Base-by-base conservation (phyloP, 1,140 invertebrate species). In the Dreissena rostriformis region DNA sequence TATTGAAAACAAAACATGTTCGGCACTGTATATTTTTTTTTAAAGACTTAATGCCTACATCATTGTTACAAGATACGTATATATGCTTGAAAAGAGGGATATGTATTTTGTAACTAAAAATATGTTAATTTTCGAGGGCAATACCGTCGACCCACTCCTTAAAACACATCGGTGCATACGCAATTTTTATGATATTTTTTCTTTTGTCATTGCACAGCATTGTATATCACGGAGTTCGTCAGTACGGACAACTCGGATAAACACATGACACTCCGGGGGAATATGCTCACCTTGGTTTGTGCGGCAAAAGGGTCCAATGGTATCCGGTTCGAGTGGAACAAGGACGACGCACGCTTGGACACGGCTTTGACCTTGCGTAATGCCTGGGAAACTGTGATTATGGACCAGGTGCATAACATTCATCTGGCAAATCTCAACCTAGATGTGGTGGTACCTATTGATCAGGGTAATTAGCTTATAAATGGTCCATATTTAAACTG, bases 301-400 rank as follows among this genome's bases (percentile, higher is more conserved):
- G 79, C 87, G 28, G 87, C 86, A 2, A 77, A 84, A 29, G 88
- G 87, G 8, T 88, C 87, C 22, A 53, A 55, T 15, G 22, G 73
- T 11, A 82, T 88, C 52, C n/a, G 74, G 61, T 89, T 88, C 73
- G 29, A 84, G 19, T 89, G 88, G 88, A 87, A 82, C 78, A 88
- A 88, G 61, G 87, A 89, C 67, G 67, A 75, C 15, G 68, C 52
- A n/a, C 53, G 73, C 17, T 65, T 89, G n/a, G 76, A 87, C 57
- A 83, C 77, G 17, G 29, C 66, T 17, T 67, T 87, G 19, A 87
- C 84, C 10, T 77, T 65, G 7, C 68, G 88, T 49, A 87, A 86
- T 63, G 82, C 84, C n/a, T 89, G 88, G 88, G 84, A 85, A 67
- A 77, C 86, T 0, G 79, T 80, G 19, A 51, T 88, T 4, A 78